These are phyloP conservation scores for Chrysogorgia sp. DNA, from an alignment of 92 coral and sea anemone species.

Conservation along the genomic window DNA sequence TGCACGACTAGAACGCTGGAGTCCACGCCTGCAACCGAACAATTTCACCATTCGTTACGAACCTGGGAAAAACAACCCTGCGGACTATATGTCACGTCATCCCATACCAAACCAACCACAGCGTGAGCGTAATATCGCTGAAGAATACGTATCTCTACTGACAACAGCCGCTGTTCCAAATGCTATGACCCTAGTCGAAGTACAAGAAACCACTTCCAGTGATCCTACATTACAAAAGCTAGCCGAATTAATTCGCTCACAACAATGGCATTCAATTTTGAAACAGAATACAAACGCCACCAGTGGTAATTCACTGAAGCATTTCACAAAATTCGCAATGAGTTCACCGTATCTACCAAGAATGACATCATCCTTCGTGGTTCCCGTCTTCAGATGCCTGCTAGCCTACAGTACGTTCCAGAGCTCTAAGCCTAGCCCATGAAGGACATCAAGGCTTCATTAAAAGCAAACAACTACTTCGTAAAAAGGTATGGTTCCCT, in stretches of 20 bases:
- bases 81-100: not conserved
- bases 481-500: slow-evolving; percentile 67
- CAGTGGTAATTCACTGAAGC: not conserved
- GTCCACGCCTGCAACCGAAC: not conserved
- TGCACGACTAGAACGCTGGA: slow-evolving; percentile 7
- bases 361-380: slow-evolving; percentile 45
- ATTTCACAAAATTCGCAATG: slow-evolving; percentile 36
- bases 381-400: slow-evolving; percentile 49
- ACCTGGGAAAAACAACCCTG: slow-evolving; percentile 1
- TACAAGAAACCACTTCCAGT: slow-evolving; percentile 6
- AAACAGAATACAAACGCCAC: not conserved
- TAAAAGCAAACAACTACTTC: slow-evolving; percentile 53
- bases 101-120: not conserved
- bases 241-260: not conserved
- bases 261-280: slow-evolving; percentile 8
- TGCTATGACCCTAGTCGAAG: slow-evolving; percentile 27
- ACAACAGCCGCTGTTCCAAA: slow-evolving; percentile 33
- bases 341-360: slow-evolving; percentile 49
- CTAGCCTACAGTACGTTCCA: slow-evolving; percentile 36
- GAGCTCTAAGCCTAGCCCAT: slow-evolving; percentile 60
- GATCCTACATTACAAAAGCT: slow-evolving; percentile 16
- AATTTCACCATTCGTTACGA: not conserved
- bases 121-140: slow-evolving; percentile 2
- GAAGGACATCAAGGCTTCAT: slow-evolving; percentile 70
- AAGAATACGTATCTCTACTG: slow-evolving; percentile 34